Conservation (phyloP, 2,113 vertebrate genomes). For the Aptenodytes patagonicus region DNA sequence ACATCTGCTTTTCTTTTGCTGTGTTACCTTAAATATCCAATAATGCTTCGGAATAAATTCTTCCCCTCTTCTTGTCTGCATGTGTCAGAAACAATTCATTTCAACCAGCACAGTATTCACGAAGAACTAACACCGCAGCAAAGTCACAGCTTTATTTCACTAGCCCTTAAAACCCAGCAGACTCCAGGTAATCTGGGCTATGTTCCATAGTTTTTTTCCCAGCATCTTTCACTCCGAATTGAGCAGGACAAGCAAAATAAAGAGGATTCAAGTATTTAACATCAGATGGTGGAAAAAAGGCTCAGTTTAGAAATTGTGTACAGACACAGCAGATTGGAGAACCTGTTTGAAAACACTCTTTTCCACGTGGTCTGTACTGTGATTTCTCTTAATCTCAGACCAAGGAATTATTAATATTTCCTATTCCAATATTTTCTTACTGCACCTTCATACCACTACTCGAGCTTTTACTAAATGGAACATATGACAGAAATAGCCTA, state of each 20-base stretch:
- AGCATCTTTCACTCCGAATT: neutral
- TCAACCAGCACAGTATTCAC: too few species aligned
- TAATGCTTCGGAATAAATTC: neutral
- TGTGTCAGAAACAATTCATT: neutral
- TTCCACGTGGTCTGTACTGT: neutral
- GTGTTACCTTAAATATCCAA: neutral
- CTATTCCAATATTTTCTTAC: neutral
- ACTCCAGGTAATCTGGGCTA: rapidly evolving
- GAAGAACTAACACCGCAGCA: too few species aligned
- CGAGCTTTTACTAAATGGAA: neutral
- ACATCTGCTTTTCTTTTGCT: neutral
- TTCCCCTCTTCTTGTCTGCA: neutral
- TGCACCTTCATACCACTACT: neutral
- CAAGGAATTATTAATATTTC: neutral
- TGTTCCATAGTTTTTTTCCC: rapidly evolving
- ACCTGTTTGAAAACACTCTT: neutral
- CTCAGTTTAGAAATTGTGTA: neutral
- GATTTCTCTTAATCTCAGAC: neutral
- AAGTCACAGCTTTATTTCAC: neutral
- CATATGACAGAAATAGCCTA: neutral
- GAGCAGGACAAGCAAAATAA: neutral
- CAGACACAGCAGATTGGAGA: neutral
- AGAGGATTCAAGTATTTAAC: too few species aligned
- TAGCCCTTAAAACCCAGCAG: neutral
- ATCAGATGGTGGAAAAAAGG: neutral